These are phyloP conservation scores for Limnephilus auricula DNA, from an alignment of 2,888 invertebrate species.

Conservation along the genomic window DNA sequence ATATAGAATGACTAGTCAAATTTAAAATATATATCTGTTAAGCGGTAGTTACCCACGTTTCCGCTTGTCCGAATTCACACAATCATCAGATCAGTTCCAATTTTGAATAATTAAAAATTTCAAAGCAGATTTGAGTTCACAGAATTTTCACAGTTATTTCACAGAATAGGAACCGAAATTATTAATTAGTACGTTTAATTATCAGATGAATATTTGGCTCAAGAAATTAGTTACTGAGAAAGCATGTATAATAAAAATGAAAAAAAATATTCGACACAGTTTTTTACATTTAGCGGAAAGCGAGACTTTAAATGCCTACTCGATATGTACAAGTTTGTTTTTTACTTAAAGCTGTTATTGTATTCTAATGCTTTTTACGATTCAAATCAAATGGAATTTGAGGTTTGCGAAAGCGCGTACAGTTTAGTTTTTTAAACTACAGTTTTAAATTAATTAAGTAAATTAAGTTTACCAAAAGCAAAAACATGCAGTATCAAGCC, in stretches of 20 bases:
- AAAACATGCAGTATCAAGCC: background rate
- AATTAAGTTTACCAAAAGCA: background rate
- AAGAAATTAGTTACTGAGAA: background rate
- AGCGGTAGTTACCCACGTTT: too few species aligned
- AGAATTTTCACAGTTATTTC: too few species aligned
- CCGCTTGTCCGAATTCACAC: too few species aligned
- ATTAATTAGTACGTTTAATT: background rate
- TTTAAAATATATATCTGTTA: too few species aligned
- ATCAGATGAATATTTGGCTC: background rate
- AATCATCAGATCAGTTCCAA: too few species aligned
- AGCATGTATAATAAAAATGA: background rate
- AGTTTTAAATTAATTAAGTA: background rate
- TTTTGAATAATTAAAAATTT: too few species aligned
- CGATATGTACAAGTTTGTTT: background rate
- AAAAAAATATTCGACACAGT: background rate
- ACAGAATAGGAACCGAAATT: too few species aligned
- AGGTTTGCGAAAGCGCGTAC: background rate
- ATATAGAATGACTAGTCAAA: too few species aligned
- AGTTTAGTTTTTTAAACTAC: background rate
- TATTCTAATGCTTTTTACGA: background rate
- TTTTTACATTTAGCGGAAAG: background rate
- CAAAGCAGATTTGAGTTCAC: too few species aligned
- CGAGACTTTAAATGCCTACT: background rate
- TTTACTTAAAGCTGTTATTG: background rate
- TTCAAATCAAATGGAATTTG: background rate